Evolutionary conservation across 2,113 vertebrate genomes (phyloP), one percentile per base, ranked within the genome.

Genomic region (Romanogobio albipinnatus): DNA sequence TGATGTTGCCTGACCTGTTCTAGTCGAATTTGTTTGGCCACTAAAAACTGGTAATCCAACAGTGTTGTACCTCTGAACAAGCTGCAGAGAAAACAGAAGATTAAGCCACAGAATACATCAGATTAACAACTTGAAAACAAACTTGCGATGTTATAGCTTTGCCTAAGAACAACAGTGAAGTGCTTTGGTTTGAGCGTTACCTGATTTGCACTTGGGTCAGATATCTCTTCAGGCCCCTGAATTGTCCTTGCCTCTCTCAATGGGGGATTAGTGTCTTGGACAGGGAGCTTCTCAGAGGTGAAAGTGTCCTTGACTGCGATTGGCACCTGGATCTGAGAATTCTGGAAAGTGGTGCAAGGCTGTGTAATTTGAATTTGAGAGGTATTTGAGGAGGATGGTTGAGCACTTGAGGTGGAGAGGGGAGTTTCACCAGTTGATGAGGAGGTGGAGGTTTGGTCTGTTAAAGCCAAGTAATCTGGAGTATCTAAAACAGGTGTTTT

Each of bases 251-350:
- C 33, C n/a, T 11, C 53, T 6, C 22, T 45, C 11, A 61, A 66
- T 33, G 82, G 86, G 19, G 90, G 87, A 4, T 33, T n/a, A 11
- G 90, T 88, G 39, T 95, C 93, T 89, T 95, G 93, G 29, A 94
- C 87, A 1, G 93, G 93, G 43, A n/a, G 45, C 86, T 85, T 94
- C 76, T 75, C 85, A 77, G 13, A 10, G 24, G 58, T 33, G 5
- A 43, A 17, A 24, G 24, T 73, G 10, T 81, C 61, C 51, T 29
- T 36, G 14, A 36, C 43, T 49, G 22, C 8, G 13, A 19, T 9
- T 81, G 71, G 45, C 9, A 14, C 85, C 76, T 2, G 73, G 62
- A 74, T 84, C 76, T 81, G 78, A 17, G 80, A 76, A 89, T 78
- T 87, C 75, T 43, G 81, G 1, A 47, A 85, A 3, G 87, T 62